Conservation (phyloP, 37 sponge, comb jelly and placozoan genomes). For the Dysidea cf. avara region DNA sequence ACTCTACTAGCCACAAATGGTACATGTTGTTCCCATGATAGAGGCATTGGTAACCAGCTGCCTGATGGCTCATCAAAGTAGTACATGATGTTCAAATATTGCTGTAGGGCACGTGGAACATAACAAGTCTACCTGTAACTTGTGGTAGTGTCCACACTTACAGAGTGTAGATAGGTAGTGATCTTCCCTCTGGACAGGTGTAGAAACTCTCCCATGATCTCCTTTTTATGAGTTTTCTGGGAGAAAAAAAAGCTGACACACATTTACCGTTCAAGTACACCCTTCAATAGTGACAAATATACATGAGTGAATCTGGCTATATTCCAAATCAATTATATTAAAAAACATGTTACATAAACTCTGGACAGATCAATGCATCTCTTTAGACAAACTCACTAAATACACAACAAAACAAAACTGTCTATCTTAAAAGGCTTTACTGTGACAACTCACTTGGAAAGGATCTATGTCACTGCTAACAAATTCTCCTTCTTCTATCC, state of each 20-base stretch:
- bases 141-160: neutral
- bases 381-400: too few species aligned
- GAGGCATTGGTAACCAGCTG: constrained; percentile 71
- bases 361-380: neutral
- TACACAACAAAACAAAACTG: too few species aligned
- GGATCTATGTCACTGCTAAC: constrained; percentile 32
- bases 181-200: constrained; percentile 68
- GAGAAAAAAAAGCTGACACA: too few species aligned
- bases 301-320: too few species aligned
- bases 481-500: constrained; percentile 43
- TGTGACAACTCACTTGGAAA: constrained; percentile 21
- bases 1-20: constrained; percentile 44
- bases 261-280: too few species aligned
- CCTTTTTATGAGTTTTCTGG: too few species aligned
- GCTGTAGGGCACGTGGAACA: constrained; percentile 20
- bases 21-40: constrained; percentile 77
- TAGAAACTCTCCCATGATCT: constrained; percentile 51
- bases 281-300: too few species aligned
- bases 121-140: neutral
- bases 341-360: neutral
- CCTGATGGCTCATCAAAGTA: constrained; percentile 62
- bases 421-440: too few species aligned
- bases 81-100: constrained; percentile 58
- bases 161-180: constrained; percentile 45
- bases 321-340: neutral